Evolutionary conservation across 2,113 vertebrate genomes (phyloP).

Genomic region (Rhynchomys soricoides): DNA sequence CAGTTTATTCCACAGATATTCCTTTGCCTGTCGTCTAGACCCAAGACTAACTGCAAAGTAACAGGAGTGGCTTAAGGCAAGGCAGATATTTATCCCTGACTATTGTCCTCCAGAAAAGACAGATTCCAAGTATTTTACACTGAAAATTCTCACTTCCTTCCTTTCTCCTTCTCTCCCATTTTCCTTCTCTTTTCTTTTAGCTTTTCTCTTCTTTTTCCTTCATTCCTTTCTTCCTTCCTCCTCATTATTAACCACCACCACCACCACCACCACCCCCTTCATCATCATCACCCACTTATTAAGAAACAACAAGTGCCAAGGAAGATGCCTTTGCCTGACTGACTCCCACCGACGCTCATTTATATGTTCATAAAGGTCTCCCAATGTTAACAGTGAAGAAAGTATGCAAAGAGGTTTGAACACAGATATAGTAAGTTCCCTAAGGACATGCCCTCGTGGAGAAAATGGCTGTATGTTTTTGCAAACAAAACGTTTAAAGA

Average conservation of each 20-base stretch:
- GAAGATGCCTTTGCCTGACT: not conserved
- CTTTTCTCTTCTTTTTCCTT: not conserved
- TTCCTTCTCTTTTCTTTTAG: not conserved
- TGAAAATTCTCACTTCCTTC: not conserved
- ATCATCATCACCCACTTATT: not conserved
- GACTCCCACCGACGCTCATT: not conserved
- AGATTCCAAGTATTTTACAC: not conserved
- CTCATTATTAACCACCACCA: not conserved
- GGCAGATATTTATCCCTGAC: not conserved
- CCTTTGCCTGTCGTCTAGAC: not conserved
- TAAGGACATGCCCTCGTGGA: not conserved
- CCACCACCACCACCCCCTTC: not conserved
- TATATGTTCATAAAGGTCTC: slow-evolving; percentile 30
- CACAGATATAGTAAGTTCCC: slow-evolving; percentile 16
- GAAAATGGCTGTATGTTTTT: slow-evolving; percentile 18
- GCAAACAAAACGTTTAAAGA: slow-evolving; percentile 53
- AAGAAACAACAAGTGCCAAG: not conserved
- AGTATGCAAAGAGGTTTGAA: not conserved
- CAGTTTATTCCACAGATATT: not conserved
- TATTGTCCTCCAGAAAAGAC: not conserved
- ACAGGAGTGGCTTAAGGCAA: not conserved
- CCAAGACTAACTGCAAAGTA: too few species aligned
- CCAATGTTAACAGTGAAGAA: not conserved
- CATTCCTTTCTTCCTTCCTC: not conserved
- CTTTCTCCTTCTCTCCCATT: too few species aligned